These are phyloP conservation scores for Drosophila ananassae DNA, from an alignment of 1,140 invertebrate species.

Conservation along the genomic window DNA sequence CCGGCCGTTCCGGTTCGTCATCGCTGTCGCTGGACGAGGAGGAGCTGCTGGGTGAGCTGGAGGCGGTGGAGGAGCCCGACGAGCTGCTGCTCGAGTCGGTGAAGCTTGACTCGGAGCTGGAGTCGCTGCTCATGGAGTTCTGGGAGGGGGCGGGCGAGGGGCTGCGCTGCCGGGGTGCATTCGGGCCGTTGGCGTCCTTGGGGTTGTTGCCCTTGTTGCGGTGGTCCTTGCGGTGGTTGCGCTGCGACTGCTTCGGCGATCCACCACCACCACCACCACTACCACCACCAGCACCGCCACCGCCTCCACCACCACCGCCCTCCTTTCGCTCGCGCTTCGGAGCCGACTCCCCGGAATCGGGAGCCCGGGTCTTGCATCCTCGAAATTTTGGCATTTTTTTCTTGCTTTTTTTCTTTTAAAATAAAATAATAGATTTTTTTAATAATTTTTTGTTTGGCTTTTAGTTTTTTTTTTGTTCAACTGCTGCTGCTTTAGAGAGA, in stretches of 20 bases:
- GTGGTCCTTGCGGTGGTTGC: neutral
- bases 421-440: neutral
- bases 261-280: neutral
- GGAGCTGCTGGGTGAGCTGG: conserved; percentile 6
- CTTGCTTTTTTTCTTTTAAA: neutral
- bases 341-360: neutral
- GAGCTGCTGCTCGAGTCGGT: conserved; percentile 4
- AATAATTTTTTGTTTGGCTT: neutral
- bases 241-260: neutral
- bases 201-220: neutral
- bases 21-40: conserved; percentile 12
- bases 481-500: neutral
- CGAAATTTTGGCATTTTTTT: conserved; percentile 11
- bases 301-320: no score
- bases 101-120: conserved; percentile 1
- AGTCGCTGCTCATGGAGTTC: conserved; percentile 5
- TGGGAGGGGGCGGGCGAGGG: neutral
- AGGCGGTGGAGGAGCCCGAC: neutral
- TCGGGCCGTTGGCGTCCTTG: neutral
- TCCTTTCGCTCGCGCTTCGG: conserved; percentile 10
- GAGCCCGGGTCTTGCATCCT: neutral
- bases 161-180: neutral
- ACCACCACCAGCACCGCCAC: no score
- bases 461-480: conserved; percentile 6
- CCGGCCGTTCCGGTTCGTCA: neutral